A percentile compares a stretch with the other conserved stretches of the same genome.
These are phyloP conservation scores for Stratiomys singularior DNA, from an alignment of 2,888 invertebrate genomes.

Conservation along the genomic window DNA sequence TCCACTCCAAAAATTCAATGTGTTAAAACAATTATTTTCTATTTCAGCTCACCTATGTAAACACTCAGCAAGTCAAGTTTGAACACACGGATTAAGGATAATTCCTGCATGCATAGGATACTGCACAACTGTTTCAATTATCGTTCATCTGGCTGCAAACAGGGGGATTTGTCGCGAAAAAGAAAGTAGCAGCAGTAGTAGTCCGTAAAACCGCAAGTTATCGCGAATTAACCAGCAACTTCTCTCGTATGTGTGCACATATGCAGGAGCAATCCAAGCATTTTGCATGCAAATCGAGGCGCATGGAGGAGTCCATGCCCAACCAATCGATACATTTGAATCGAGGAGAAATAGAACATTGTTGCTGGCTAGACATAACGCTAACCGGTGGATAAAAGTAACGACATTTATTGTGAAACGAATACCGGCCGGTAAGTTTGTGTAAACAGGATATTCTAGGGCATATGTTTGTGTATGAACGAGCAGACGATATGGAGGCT, in stretches of 20 bases:
- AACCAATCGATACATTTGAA: slow-evolving; percentile 45
- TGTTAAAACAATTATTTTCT: not conserved
- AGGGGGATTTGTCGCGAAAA: not conserved
- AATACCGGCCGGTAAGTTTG: slow-evolving; percentile 50
- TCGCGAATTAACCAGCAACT: slow-evolving; percentile 11
- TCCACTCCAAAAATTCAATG: too few relatives aligned
- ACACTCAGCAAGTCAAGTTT: not conserved
- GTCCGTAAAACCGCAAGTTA: slow-evolving; percentile 32
- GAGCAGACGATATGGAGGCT: too few relatives aligned
- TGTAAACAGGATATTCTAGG: not conserved
- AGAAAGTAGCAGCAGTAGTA: slow-evolving; percentile 1
- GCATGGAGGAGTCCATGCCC: slow-evolving; percentile 42
- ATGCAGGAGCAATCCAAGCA: slow-evolving; percentile 35
- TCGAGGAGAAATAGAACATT: slow-evolving; percentile 32
- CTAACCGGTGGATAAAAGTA: slow-evolving; percentile 49
- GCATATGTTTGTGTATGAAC: not conserved
- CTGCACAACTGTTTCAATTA: not conserved
- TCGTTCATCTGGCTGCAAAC: slow-evolving; percentile 8
- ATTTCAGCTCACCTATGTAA: slow-evolving; percentile 23
- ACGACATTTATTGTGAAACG: slow-evolving; percentile 6
- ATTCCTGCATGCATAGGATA: not conserved
- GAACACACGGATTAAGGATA: too few relatives aligned
- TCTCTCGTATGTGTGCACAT: slow-evolving; percentile 16
- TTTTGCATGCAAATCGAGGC: slow-evolving; percentile 48
- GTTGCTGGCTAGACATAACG: slow-evolving; percentile 47